Evolutionary conservation across 2,888 invertebrate species (phyloP), one percentile per base, ranked within the genome.

Genomic region (Panzeria rudis): DNA sequence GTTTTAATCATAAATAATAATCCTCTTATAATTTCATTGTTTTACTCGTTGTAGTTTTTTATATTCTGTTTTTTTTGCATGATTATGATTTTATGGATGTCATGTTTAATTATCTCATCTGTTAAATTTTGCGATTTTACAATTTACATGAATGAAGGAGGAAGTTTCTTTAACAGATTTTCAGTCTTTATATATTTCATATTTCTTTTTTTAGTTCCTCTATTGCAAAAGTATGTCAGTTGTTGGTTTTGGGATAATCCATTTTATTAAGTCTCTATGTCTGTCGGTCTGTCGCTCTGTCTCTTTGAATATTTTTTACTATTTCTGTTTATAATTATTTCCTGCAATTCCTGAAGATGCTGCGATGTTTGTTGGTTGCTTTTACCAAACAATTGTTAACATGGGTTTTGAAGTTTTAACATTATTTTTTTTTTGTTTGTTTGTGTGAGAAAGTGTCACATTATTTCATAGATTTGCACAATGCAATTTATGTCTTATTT

Each of bases 71-170:
- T 64, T 75, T 38, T 64, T 75, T 69, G 56, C 54, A 69, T 69
- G 79, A 61, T 75, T 71, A 76, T 64, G 73, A 56, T 72, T 82
- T 82, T 75, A 71, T 85, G 64, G 71, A 66, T 83, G 85, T 85
- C 82, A 82, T 85, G 75, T 79, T 75, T 71, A 82, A 82, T 85
- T 79, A 82, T 66, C 75, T 79, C 75, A 85, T 85, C 82, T 84
- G 81, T 73, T 69, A 77, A 29, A 44, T 78, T 71, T 61, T 76
- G 15, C 59, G 75, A 82, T 62, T 56, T 56, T 44, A 25, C 25
- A 7, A 64, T 79, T 75, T 75, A 75, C 78, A 71, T 71, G 76
- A 75, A 78, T 79, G 66, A 75, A 85, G 84, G 85, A 85, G 78
- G 84, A 82, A 82, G 78, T 78, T 75, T 81, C 41, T 69, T 61